Percentiles rank a stretch among this genome's conserved stretches.
Evolutionary conservation across 2,888 invertebrate genomes (phyloP).

Genomic region (Microplitis deprimator): DNA sequence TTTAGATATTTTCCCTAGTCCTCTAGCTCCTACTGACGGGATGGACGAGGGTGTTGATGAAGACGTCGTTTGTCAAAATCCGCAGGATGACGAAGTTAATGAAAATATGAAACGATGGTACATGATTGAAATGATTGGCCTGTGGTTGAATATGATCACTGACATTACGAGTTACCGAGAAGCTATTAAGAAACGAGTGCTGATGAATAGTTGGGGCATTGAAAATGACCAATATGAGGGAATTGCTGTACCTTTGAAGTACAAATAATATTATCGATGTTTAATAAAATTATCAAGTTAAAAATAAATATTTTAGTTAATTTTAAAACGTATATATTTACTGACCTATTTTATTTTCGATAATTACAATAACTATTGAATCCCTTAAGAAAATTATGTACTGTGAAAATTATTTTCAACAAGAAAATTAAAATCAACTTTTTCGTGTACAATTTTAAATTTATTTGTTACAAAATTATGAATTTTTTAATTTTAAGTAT

Average conservation of each 20-base stretch:
- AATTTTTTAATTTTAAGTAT: too few relatives aligned
- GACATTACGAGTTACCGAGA: slow-evolving; percentile 50
- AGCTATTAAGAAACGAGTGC: slow-evolving; percentile 48
- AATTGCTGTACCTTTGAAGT: slow-evolving; percentile 52
- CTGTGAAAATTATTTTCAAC: too few relatives aligned
- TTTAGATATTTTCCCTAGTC: slow-evolving; percentile 51
- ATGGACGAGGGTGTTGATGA: slow-evolving; percentile 30
- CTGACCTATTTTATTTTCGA: background rate
- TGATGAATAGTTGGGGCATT: slow-evolving; percentile 51
- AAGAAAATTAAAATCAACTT: too few relatives aligned
- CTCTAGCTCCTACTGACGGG: slow-evolving; percentile 40
- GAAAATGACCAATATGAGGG: slow-evolving; percentile 52
- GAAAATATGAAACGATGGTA: slow-evolving; percentile 53
- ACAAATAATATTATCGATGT: slow-evolving; percentile 48
- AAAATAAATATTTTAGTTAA: background rate
- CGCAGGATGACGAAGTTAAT: slow-evolving; percentile 40
- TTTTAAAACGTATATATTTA: background rate
- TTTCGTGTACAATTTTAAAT: too few relatives aligned
- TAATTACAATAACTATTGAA: background rate
- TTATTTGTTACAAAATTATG: too few relatives aligned
- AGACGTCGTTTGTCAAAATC: slow-evolving; percentile 31
- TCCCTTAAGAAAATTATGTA: too few relatives aligned
- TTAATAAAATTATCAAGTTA: slow-evolving; percentile 30
- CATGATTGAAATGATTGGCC: slow-evolving; percentile 53
- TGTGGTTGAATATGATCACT: slow-evolving; percentile 51